Conservation (phyloP, 2,797 vertebrate genomes). For the Chromobotia macracanthus region DNA sequence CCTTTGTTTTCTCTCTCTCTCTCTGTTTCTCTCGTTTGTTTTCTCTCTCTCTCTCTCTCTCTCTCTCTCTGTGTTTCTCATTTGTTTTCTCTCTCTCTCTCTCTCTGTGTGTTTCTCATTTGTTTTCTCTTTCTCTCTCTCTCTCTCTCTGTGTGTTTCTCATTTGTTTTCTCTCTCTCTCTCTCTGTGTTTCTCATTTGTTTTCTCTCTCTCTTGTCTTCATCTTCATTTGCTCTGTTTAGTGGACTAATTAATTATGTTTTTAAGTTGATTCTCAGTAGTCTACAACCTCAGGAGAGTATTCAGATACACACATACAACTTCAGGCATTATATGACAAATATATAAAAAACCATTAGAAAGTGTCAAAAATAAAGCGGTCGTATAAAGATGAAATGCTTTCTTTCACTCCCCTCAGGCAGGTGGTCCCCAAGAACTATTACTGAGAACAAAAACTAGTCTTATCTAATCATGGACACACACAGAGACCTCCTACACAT, state of each 20-base stretch:
- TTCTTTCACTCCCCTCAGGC: neutral
- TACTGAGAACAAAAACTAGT: neutral
- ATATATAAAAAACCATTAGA: neutral
- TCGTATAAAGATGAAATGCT: neutral
- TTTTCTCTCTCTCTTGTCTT: conserved; percentile 8
- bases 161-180: neutral
- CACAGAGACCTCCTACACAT: neutral
- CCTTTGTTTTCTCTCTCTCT: neutral
- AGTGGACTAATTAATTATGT: conserved; percentile 25
- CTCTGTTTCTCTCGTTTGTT: neutral
- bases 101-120: neutral
- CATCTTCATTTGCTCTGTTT: conserved; percentile 24
- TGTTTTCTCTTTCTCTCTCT: neutral
- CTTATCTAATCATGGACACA: conserved; percentile 16
- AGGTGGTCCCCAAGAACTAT: conserved; percentile 6
- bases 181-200: neutral
- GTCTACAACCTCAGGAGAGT: neutral
- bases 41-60: neutral
- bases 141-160: neutral
- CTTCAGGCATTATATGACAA: conserved; percentile 1
- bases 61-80: neutral
- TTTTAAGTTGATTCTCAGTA: conserved; percentile 24
- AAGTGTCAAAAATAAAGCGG: neutral
- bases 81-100: neutral
- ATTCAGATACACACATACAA: neutral